phyloP scores from a whole-genome alignment of 2,113 vertebrate species.

The Tonatia bakeri region DNA sequence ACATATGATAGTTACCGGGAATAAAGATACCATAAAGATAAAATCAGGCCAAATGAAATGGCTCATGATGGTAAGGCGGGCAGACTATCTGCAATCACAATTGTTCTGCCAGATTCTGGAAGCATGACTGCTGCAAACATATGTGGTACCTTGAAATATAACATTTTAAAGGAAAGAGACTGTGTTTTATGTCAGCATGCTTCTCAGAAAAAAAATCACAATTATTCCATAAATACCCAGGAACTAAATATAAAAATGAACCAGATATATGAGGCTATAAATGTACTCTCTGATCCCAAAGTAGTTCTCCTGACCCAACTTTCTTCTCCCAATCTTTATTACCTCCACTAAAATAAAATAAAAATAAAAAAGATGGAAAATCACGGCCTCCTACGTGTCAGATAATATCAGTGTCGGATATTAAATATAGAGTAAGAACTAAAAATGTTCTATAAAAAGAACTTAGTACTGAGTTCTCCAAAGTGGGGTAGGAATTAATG shows the following conservation, averaged over 20 bases:
- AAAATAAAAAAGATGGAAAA: background rate
- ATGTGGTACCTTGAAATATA: background rate
- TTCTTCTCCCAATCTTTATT: background rate
- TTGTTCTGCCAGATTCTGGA: background rate
- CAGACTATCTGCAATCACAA: background rate
- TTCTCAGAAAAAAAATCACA: slow-evolving; percentile 15
- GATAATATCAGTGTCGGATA: background rate
- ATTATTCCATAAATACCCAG: slow-evolving; percentile 15
- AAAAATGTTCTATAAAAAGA: background rate
- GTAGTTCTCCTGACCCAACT: background rate
- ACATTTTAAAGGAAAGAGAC: background rate
- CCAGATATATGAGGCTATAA: background rate
- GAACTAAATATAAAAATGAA: slow-evolving; percentile 14
- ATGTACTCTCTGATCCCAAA: background rate
- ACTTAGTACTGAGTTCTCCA: background rate
- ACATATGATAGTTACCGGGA: background rate
- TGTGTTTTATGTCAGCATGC: background rate
- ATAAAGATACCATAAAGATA: background rate
- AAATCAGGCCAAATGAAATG: background rate
- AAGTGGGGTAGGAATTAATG: background rate
- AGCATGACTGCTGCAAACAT: background rate
- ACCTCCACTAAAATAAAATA: background rate
- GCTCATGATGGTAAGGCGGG: background rate
- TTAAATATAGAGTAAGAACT: background rate
- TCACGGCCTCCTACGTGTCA: background rate